These are phyloP conservation scores for Rhinatrema bivittatum DNA, from an alignment of 2,797 vertebrate species.

Conservation along the genomic window DNA sequence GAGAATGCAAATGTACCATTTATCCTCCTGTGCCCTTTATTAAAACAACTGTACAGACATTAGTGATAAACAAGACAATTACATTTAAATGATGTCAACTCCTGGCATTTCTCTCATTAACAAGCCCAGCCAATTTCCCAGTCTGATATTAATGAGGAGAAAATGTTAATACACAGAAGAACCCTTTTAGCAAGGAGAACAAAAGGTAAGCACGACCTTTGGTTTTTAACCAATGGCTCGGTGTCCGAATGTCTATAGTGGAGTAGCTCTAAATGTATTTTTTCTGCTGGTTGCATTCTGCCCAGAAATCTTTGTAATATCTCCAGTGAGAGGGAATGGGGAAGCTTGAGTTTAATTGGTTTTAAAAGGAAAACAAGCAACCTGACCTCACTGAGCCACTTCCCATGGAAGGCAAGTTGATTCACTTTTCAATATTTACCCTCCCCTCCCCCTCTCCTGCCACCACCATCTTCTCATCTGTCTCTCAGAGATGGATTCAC, in stretches of 20 bases:
- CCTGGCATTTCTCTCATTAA: constrained; percentile 47
- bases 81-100: constrained; percentile 59
- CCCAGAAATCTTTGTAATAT: constrained; percentile 59
- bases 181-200: constrained; percentile 32
- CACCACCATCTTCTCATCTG: not conserved
- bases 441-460: not conserved
- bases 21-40: constrained; percentile 53
- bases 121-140: constrained; percentile 34
- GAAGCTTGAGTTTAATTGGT: constrained; percentile 25
- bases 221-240: constrained; percentile 64
- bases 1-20: constrained; percentile 53
- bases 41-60: constrained; percentile 50
- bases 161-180: constrained; percentile 36
- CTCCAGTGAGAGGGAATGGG: constrained; percentile 51
- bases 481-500: constrained; percentile 15
- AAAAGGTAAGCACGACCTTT: constrained; percentile 74
- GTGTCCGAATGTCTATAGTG: not conserved
- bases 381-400: not conserved
- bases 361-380: constrained; percentile 9
- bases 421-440: not conserved
- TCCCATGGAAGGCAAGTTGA: not conserved
- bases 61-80: constrained; percentile 62
- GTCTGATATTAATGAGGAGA: constrained; percentile 21
- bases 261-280: constrained; percentile 48
- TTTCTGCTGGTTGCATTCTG: constrained; percentile 59